A percentile compares a stretch with the other conserved stretches of the same genome.
phyloP scores from a whole-genome alignment of 2,113 vertebrate genomes.

The Thryonomys swinderianus region DNA sequence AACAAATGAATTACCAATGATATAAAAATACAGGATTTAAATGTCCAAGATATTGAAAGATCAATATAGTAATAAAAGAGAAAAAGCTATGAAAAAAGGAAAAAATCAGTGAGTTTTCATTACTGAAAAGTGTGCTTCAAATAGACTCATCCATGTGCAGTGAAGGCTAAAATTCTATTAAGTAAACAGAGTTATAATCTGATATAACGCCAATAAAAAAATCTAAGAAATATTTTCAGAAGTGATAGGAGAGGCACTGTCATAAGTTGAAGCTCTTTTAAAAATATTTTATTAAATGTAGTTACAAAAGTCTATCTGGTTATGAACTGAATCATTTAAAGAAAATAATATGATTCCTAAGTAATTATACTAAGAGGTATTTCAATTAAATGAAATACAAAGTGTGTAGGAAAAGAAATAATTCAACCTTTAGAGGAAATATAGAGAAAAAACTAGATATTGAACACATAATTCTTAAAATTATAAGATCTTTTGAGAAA shows the following conservation, averaged over 20 bases:
- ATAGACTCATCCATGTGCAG: slow-evolving; percentile 72
- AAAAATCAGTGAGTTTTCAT: slow-evolving; percentile 74
- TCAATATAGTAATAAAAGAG: slow-evolving; percentile 79
- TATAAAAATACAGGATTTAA: slow-evolving; percentile 76
- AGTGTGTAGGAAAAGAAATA: not conserved
- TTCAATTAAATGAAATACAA: slow-evolving; percentile 36
- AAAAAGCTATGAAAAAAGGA: slow-evolving; percentile 56
- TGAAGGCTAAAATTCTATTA: slow-evolving; percentile 78
- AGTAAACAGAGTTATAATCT: slow-evolving; percentile 76
- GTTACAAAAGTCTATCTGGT: slow-evolving; percentile 56
- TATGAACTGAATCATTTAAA: slow-evolving; percentile 54
- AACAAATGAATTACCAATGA: slow-evolving; percentile 78
- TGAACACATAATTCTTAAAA: slow-evolving; percentile 32
- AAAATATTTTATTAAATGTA: slow-evolving; percentile 58
- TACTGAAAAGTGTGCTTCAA: slow-evolving; percentile 71
- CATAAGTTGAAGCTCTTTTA: slow-evolving; percentile 4
- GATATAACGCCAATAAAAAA: slow-evolving; percentile 59
- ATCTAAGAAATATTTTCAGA: slow-evolving; percentile 56
- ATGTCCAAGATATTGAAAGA: slow-evolving; percentile 70
- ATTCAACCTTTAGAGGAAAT: not conserved
- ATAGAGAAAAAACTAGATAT: not conserved
- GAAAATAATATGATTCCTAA: slow-evolving; percentile 37
- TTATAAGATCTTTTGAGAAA: not conserved
- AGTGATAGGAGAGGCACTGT: not conserved
- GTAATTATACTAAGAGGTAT: slow-evolving; percentile 31